Percentiles rank a stretch among this genome's conserved stretches.
Evolutionary conservation across 2,797 vertebrate species (phyloP).

Genomic region (Syndactyla subalaris): DNA sequence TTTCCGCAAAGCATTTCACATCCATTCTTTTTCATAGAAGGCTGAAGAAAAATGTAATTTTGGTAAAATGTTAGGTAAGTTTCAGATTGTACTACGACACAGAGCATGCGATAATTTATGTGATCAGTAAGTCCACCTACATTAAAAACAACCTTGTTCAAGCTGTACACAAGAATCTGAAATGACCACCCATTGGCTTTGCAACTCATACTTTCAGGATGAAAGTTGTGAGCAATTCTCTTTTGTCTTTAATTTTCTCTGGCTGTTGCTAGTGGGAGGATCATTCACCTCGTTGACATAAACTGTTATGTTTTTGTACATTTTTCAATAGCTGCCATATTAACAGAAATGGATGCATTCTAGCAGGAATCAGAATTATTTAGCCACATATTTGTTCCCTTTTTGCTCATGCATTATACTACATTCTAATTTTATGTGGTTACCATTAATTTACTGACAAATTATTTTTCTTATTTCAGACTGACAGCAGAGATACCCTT

Average conservation of each 20-base stretch:
- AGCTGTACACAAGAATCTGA: neutral
- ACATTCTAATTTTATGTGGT: neutral
- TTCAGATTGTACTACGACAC: neutral
- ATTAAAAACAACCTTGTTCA: neutral
- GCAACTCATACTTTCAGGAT: neutral
- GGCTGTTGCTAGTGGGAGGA: neutral
- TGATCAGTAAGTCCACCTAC: neutral
- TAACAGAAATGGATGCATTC: neutral
- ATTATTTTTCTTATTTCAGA: slow-evolving; percentile 17
- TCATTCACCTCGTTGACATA: slow-evolving; percentile 28
- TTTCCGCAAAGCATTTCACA: neutral
- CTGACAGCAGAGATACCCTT: neutral
- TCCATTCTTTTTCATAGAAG: neutral
- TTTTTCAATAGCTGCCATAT: slow-evolving; percentile 22
- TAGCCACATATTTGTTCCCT: neutral
- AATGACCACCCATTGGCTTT: neutral
- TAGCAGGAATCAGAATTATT: neutral
- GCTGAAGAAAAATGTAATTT: neutral
- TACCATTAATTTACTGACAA: slow-evolving; percentile 18
- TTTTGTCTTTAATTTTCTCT: slow-evolving; percentile 14
- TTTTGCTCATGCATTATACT: neutral
- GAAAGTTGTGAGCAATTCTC: neutral
- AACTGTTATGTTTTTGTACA: neutral
- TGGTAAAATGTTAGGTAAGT: neutral
- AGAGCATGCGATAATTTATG: neutral